A percentile compares a stretch with the other conserved stretches of the same genome.
These are phyloP conservation scores for Hystrix brachyura DNA, from an alignment of 2,113 vertebrate species.

Conservation along the genomic window DNA sequence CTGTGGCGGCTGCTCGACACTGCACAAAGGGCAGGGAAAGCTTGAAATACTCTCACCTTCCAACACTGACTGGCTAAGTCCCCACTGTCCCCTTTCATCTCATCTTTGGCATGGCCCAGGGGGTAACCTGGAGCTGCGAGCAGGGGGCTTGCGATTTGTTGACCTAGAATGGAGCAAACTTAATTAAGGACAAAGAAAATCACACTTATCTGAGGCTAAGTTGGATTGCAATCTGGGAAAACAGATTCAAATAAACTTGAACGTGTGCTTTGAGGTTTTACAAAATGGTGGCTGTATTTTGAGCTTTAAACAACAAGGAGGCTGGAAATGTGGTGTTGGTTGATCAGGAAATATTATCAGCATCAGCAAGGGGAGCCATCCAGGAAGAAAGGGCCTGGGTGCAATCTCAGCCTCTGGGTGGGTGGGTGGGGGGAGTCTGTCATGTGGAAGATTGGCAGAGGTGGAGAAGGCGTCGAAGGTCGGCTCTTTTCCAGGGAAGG, in stretches of 20 bases:
- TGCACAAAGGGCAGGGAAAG: neutral
- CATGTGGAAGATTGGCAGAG: neutral
- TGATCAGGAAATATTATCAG: neutral
- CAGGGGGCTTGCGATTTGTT: neutral
- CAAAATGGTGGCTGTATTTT: neutral
- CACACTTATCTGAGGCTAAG: neutral
- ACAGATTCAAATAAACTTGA: neutral
- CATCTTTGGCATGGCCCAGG: neutral
- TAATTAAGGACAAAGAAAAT: neutral
- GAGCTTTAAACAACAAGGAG: too few species aligned
- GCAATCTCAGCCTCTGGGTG: too few species aligned
- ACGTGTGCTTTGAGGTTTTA: neutral
- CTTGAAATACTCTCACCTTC: neutral
- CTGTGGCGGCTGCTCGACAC: neutral
- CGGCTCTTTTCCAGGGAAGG: neutral
- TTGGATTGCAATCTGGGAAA: neutral
- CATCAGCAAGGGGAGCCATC: neutral
- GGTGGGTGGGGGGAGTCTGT: neutral
- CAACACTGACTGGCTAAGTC: neutral
- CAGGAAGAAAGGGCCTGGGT: neutral
- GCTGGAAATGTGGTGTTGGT: neutral
- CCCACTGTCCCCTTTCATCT: rapidly evolving
- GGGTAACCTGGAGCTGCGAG: neutral
- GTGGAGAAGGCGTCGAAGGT: neutral
- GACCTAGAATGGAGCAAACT: neutral